Evolutionary conservation across 2,888 invertebrate genomes (phyloP).

Genomic region (Galeruca laticollis): DNA sequence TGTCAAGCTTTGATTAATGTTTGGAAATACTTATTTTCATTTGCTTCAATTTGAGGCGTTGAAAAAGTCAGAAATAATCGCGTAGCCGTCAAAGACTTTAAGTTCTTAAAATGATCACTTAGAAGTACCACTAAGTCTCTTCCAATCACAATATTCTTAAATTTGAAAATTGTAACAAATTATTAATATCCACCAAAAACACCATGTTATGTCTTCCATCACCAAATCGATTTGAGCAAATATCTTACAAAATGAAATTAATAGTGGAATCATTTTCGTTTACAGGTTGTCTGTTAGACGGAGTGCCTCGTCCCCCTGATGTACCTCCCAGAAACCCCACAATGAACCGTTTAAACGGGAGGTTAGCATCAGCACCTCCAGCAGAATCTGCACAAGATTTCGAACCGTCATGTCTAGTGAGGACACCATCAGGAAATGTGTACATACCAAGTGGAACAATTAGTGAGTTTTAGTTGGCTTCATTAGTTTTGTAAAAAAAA

Average conservation of each 20-base stretch:
- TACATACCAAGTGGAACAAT: conserved; percentile 88
- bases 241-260: conserved; percentile 24
- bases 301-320: conserved; percentile 82
- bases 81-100: too few relatives aligned
- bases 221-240: conserved; percentile 21
- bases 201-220: conserved; percentile 29
- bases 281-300: conserved; percentile 89
- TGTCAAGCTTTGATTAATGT: too few relatives aligned
- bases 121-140: too few relatives aligned
- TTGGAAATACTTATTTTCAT: too few relatives aligned
- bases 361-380: conserved; percentile 85
- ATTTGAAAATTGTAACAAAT: too few relatives aligned
- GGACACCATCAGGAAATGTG: conserved; percentile 93
- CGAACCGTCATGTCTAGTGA: conserved; percentile 90
- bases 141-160: too few relatives aligned
- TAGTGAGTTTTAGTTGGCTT: conserved; percentile 66
- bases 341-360: conserved; percentile 91
- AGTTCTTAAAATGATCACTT: too few relatives aligned
- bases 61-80: too few relatives aligned
- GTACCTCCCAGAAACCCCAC: conserved; percentile 92
- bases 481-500: conserved; percentile 18
- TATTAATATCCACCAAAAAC: conserved; percentile 17
- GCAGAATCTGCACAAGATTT: conserved; percentile 78
- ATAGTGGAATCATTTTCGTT: conserved; percentile 53
- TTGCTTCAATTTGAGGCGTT: too few relatives aligned